These are phyloP conservation scores for Dipodomys ordii DNA, from an alignment of 2,113 vertebrate genomes.

Conservation along the genomic window DNA sequence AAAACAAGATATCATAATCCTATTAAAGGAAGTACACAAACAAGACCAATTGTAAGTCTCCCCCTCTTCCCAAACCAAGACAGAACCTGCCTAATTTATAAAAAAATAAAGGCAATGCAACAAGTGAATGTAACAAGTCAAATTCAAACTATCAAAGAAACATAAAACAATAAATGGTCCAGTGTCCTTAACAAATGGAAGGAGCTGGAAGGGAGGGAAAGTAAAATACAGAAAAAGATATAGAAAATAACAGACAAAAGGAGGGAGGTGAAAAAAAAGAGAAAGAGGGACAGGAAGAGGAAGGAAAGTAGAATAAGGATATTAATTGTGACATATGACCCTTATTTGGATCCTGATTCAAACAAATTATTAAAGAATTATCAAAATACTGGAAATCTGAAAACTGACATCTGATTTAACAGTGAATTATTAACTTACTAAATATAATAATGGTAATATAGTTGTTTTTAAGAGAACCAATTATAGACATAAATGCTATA, in stretches of 20 bases:
- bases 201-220: background rate
- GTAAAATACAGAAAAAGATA: too few relatives aligned
- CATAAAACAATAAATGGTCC: background rate
- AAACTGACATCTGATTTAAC: background rate
- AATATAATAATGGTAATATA: background rate
- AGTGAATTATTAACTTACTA: conserved; percentile 9
- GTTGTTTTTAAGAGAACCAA: too few relatives aligned
- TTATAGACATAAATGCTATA: background rate
- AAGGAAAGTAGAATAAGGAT: background rate
- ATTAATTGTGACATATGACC: background rate
- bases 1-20: too few relatives aligned
- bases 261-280: background rate
- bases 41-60: too few relatives aligned
- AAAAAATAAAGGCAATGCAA: background rate
- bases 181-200: background rate
- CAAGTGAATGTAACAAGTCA: background rate
- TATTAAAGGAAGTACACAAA: too few relatives aligned
- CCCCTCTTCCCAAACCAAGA: too few relatives aligned
- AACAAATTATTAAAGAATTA: background rate
- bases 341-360: background rate
- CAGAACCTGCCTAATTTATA: too few relatives aligned
- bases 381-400: background rate
- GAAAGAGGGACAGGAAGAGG: background rate
- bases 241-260: background rate
- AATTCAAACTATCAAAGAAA: background rate